Base-by-base conservation (phyloP, 2,888 invertebrate species). In the Trissoscelio sp. region DNA sequence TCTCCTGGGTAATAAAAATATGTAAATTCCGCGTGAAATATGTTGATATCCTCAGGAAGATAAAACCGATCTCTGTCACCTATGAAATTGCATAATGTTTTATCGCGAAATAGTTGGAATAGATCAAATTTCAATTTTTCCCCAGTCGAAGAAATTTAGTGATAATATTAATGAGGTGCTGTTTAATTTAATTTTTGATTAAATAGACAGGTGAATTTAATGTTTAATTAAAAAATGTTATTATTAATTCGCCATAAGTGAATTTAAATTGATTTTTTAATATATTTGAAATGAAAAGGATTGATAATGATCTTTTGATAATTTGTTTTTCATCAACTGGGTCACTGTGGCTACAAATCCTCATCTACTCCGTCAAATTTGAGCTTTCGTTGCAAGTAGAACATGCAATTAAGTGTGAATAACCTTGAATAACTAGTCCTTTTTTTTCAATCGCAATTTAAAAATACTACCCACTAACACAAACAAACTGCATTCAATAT, bases 1-100 rank as follows among this genome's bases (percentile, higher is more conserved):
- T 97, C 97, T 48, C 96, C 97, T 0, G 98, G 98, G 90, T 98
- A 98, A 90, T 99, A 99, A 92, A 97, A 99, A 90, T 97, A 97
- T 0, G 98, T 98, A 84, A 98, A 96, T 90, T 99, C 99, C 0
- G 98, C 96, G 92, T 99, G 99, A n/a, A 99, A 90, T 24, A 98
- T 94, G 14, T 97, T 96, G 85, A 97, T 96, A 89, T 98, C 98
- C 7, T 96, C 95, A 0, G 99, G 99, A 83, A 98, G 93, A 24
- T 95, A 95, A 85, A 97, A 96, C 82, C 95, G 94, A 88, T 96
- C 95, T 87, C 94, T 93, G 88, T 95, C 95, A 51, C 96, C 96
- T 93, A 91, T 42, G 14, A 20, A 48, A 22, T 48, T 22, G 28
- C 37, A 60, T 7, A 7, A 12, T 14, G 9, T 42, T 42, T 42